Evolutionary conservation across 2,888 invertebrate species (phyloP), one percentile per base, ranked within the genome.

Genomic region (Heliconius charithonia): DNA sequence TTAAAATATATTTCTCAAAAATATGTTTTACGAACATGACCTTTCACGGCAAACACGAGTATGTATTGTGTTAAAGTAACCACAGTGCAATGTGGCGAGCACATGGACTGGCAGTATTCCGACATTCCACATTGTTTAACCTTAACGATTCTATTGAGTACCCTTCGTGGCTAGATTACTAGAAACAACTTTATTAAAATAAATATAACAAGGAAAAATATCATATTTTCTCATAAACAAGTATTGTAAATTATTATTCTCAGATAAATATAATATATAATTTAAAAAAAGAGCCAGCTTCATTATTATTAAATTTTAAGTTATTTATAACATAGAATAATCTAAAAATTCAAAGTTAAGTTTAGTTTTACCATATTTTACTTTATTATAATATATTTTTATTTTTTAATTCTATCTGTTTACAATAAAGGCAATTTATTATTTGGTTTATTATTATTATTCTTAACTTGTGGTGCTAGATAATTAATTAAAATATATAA

Each of bases 31-130:
- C 22, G 41, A 27, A 51, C 13, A 69, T 76, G 51, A 56, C 37
- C 51, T 27, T 66, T 73, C 41, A 66, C 22, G 56, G 72, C 56
- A 72, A 77, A 66, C 32, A 66, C 70, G 37, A 41, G 51, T 77
- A 67, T 29, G 63, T 77, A 67, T 82, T 81, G 78, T 75, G 70
- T 80, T 74, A 79, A 80, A 80, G 81, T 81, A 81, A 82, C 84
- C 86, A 84, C 85, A 84, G 82, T 89, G 86, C 91, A 92, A 93
- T 92, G 89, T 93, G 93, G 91, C 83, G 82, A 86, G 85, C 93
- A 93, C 90, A 91, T 93, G 93, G 88, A 86, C 83, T 80, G 85
- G 41, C 41, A 67, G 73, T 74, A 85, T 87, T 85, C 83, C 82
- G 80, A 83, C 80, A 84, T 84, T 84, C 82, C 85, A 85, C 81